Evolutionary conservation across 92 coral and sea anemone species (phyloP).

Genomic region (Epizoanthus stellaris): DNA sequence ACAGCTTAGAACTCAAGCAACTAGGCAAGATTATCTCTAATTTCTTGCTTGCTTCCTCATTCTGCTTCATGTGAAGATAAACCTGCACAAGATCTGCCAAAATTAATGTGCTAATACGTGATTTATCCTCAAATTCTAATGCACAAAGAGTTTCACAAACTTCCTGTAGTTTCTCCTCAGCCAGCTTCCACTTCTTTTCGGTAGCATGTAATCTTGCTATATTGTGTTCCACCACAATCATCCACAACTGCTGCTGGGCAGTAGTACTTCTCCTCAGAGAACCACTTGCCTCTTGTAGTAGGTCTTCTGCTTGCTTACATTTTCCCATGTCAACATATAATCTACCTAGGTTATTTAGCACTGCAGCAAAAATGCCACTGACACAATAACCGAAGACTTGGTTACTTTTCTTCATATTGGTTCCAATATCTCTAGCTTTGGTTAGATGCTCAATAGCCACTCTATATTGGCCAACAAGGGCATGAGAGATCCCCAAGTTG

Average conservation of each 20-base stretch:
- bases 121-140: not conserved
- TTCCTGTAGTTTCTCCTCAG: not conserved
- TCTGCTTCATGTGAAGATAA: constrained; percentile 3
- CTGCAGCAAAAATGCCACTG: not conserved
- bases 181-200: not conserved
- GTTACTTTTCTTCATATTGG: not conserved
- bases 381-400: not conserved
- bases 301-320: not conserved
- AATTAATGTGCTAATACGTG: not conserved
- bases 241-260: not conserved
- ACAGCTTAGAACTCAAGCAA: not conserved
- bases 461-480: not conserved
- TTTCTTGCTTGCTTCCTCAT: not conserved
- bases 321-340: not conserved
- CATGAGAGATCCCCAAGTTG: constrained; percentile 6
- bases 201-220: not conserved
- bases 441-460: not conserved
- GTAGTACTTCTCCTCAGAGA: not conserved
- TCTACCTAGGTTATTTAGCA: constrained; percentile 11
- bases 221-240: constrained; percentile 1
- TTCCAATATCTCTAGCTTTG: not conserved
- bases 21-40: not conserved
- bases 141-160: not conserved
- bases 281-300: not conserved
- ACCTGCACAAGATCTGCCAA: constrained; percentile 1